Evolutionary conservation across 2,113 vertebrate species (phyloP), one percentile per base, ranked within the genome.

Genomic region (Phocoena phocoena): DNA sequence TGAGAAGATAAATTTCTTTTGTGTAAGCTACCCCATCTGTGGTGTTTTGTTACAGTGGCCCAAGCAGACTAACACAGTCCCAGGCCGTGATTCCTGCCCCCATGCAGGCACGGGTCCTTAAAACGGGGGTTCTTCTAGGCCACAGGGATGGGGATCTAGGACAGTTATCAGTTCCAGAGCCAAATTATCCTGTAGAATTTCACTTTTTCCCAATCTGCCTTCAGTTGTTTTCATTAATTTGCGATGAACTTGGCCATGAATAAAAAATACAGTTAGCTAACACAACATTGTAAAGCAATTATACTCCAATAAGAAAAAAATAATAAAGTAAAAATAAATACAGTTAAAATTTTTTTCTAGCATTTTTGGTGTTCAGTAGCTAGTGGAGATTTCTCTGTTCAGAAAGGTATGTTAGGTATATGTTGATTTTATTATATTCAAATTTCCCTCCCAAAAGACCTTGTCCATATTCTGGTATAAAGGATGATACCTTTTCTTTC

Each of bases 151-250:
- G 20, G 44, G 10, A 38, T 25, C 26, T 36, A 88, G 17, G 83
- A 47, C 58, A 73, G 13, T 44, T 47, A 58, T 8, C 23, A 68
- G 3, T 44, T 60, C n/a, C 5, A 17, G 44, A 89, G 67, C 9
- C 89, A 17, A 82, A 10, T 94, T 25, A 36, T 23, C 47, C n/a
- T 47, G 9, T 47, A 53, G 91, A 62, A 38, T 83, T 92, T 77
- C 36, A 71, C 17, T 77, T 33, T 81, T 86, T 55, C 33, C 53
- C 90, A 1, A 0, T 50, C 38, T 21, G 6, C 36, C 71, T 87
- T 95, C 65, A 70, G 50, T 77, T 88, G 9, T 62, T 93, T 85
- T 84, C 62, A 21, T 73, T 94, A 44, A 60, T 84, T 80, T 94
- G 47, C 55, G 15, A 3, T 21, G 15, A 95, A 76, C 60, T 89